A percentile compares a stretch with the other conserved stretches of the same genome.
Evolutionary conservation across 2,888 invertebrate species (phyloP).

Genomic region (Tipula vernalis): DNA sequence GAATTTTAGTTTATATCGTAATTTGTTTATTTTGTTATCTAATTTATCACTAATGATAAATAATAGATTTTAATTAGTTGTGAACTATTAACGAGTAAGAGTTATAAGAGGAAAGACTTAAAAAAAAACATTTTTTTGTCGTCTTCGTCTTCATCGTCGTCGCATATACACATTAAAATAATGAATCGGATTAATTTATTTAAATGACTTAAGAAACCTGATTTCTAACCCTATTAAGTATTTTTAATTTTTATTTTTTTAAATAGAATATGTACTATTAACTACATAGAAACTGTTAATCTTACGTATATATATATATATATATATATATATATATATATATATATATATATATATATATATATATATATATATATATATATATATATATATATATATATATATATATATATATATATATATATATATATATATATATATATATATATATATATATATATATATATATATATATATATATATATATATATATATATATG

Average conservation of each 20-base stretch:
- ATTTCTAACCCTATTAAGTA: neutral
- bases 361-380: too few relatives aligned
- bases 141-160: neutral
- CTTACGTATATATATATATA: too few relatives aligned
- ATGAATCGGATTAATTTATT: neutral
- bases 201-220: constrained; percentile 1
- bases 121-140: neutral
- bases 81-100: neutral
- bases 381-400: too few relatives aligned
- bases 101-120: neutral
- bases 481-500: too few relatives aligned
- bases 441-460: too few relatives aligned
- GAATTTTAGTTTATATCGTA: neutral
- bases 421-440: too few relatives aligned
- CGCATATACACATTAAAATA: neutral
- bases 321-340: too few relatives aligned
- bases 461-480: too few relatives aligned
- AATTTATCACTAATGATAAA: neutral
- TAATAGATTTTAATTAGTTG: constrained; percentile 4
- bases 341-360: too few relatives aligned
- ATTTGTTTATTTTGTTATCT: neutral
- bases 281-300: neutral
- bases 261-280: neutral
- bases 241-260: neutral
- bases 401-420: too few relatives aligned